phyloP scores from a whole-genome alignment of 2,888 invertebrate species.

The Invenusta paracnida region DNA sequence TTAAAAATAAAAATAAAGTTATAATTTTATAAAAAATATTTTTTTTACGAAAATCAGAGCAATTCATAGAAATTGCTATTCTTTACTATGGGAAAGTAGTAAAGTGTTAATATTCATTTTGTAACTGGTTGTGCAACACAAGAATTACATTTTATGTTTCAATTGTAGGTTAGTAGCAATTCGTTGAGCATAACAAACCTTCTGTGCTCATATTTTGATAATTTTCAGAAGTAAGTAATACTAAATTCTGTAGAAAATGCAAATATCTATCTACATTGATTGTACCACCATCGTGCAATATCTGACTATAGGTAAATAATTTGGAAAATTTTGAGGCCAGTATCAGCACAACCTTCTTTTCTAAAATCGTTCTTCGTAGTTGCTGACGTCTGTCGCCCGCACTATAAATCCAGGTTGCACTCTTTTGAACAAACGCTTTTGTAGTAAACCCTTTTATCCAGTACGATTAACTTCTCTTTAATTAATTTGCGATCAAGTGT shows the following conservation, averaged over 20 bases:
- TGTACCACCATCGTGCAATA: background rate
- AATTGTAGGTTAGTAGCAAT: too few species aligned
- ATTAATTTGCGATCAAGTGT: background rate
- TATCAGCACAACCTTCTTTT: background rate
- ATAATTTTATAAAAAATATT: too few species aligned
- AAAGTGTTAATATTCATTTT: too few species aligned
- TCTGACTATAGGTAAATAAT: background rate
- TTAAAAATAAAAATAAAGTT: too few species aligned
- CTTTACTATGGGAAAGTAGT: too few species aligned
- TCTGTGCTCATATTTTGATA: too few species aligned
- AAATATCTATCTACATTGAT: conserved; percentile 19
- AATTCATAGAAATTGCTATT: too few species aligned
- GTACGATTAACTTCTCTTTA: conserved; percentile 7
- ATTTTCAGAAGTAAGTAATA: too few species aligned
- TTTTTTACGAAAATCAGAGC: too few species aligned
- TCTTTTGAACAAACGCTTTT: background rate
- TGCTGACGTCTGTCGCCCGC: conserved; percentile 1
- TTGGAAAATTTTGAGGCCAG: background rate
- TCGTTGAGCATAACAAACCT: too few species aligned
- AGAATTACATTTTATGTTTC: too few species aligned
- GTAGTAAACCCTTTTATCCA: background rate
- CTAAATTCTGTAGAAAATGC: background rate
- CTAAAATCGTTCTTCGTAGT: background rate
- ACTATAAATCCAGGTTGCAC: background rate
- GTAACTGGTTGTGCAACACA: too few species aligned